Evolutionary conservation across 2,797 vertebrate species (phyloP).

Genomic region (Helarctos malayanus): DNA sequence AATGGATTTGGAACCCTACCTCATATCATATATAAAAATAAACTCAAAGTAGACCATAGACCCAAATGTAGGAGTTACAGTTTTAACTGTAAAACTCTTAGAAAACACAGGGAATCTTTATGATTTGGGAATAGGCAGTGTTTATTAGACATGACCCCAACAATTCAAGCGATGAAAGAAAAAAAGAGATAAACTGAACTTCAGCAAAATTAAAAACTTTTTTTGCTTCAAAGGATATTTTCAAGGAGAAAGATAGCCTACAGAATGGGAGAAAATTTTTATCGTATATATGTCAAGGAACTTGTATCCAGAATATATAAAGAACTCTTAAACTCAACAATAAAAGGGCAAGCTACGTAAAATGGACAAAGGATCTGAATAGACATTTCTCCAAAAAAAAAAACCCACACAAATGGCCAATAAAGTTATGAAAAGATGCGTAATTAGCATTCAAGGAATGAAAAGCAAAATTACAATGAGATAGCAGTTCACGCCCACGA

Average conservation of each 20-base stretch:
- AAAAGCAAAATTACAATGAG: constrained; percentile 13
- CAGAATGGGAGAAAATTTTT: neutral
- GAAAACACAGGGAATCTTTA: constrained; percentile 18
- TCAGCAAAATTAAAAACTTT: constrained; percentile 22
- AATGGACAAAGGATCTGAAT: neutral
- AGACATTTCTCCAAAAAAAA: neutral
- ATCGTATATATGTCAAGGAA: neutral
- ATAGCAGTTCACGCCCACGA: neutral
- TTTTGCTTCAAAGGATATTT: constrained; percentile 4
- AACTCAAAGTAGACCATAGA: neutral
- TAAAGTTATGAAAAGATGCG: constrained; percentile 3
- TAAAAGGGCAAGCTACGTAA: neutral
- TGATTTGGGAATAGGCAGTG: neutral
- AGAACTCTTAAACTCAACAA: neutral
- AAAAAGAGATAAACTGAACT: neutral
- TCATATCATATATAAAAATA: neutral
- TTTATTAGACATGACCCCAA: constrained; percentile 50
- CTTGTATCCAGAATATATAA: constrained; percentile 9
- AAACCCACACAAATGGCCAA: neutral
- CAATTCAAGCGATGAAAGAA: constrained; percentile 32
- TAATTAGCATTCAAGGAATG: neutral
- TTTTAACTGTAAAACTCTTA: constrained; percentile 35
- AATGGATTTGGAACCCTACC: neutral
- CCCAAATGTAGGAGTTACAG: neutral
- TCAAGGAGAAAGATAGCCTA: neutral